phyloP scores from a whole-genome alignment of 2,113 vertebrate genomes.

The Aegithalos caudatus region DNA sequence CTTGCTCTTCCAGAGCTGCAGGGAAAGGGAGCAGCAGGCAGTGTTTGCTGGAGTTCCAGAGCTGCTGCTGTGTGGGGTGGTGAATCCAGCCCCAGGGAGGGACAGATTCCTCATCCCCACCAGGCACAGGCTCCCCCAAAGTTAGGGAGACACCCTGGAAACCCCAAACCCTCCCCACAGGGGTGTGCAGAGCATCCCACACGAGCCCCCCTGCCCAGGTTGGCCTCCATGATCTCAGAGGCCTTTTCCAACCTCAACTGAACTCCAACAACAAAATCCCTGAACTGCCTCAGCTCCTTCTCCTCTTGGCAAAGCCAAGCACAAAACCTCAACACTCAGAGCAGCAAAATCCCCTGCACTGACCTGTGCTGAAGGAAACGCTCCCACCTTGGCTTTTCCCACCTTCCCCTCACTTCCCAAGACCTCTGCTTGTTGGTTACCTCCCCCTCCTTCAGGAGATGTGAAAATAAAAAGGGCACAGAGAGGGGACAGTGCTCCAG shows the following conservation, averaged over 20 bases:
- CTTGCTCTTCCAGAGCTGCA: not conserved
- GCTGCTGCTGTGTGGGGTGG: not conserved
- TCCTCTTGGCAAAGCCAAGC: not conserved
- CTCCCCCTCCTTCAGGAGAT: not conserved
- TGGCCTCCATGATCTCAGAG: not conserved
- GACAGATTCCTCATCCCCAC: fast-evolving
- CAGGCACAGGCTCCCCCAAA: not conserved
- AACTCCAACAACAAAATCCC: not conserved
- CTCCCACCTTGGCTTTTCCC: not conserved
- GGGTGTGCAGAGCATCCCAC: not conserved
- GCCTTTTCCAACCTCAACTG: not conserved
- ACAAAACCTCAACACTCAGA: not conserved
- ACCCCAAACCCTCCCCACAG: not conserved
- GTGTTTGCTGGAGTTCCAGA: not conserved
- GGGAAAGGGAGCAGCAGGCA: not conserved
- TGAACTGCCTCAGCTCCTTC: not conserved
- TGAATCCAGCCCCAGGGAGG: not conserved
- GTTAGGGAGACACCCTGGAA: not conserved
- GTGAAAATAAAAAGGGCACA: not conserved
- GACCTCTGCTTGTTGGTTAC: not conserved
- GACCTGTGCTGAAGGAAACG: fast-evolving
- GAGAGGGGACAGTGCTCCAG: not conserved
- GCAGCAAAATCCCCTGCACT: not conserved
- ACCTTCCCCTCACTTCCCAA: not conserved
- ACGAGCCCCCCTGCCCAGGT: not conserved